Evolutionary conservation across 2,888 invertebrate genomes (phyloP).

Genomic region (Dysmachus trigonus): DNA sequence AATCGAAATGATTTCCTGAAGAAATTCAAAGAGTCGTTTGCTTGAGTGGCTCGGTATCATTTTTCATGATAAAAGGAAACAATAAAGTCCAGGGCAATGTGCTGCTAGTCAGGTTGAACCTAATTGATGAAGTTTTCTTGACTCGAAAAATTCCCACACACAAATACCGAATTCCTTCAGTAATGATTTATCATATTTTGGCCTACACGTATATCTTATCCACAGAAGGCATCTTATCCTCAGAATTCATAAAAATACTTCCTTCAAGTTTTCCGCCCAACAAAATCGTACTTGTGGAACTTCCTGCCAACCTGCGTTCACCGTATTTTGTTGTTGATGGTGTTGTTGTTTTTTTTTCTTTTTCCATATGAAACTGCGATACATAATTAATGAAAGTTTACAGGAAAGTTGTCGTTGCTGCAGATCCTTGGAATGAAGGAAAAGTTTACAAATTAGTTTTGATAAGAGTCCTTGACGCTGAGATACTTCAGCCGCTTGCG

Average conservation of each 20-base stretch:
- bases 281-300: not conserved
- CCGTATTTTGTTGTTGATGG: not conserved
- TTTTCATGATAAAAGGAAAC: not conserved
- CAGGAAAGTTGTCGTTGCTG: not conserved
- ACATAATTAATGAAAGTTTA: slow-evolving; percentile 26
- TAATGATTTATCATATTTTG: not conserved
- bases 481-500: slow-evolving; percentile 21
- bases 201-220: not conserved
- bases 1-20: not conserved
- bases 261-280: not conserved
- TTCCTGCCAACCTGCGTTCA: not conserved
- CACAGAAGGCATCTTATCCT: not conserved
- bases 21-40: not conserved
- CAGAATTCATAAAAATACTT: not conserved
- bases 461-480: slow-evolving; percentile 26
- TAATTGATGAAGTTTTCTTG: not conserved
- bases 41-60: not conserved
- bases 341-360: not conserved
- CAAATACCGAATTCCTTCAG: not conserved
- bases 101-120: not conserved
- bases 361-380: not conserved
- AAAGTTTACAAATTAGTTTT: slow-evolving; percentile 40
- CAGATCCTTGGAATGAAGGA: not conserved
- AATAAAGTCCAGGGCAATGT: not conserved
- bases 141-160: not conserved